Conservation (phyloP, 2,113 vertebrate genomes). For the Centropristis striata region DNA sequence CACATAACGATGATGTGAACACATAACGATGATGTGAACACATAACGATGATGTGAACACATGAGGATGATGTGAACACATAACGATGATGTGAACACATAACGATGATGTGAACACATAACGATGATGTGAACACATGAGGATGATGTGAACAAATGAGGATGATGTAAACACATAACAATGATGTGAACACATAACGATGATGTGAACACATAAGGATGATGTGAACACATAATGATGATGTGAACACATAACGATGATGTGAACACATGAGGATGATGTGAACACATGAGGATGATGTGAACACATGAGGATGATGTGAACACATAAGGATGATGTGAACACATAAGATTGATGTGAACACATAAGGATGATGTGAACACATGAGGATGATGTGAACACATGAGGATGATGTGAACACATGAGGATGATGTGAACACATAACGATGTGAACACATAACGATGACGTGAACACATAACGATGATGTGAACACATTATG, state of each 20-base stretch:
- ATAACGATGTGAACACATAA: constrained; percentile 15
- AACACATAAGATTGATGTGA: constrained; percentile 32
- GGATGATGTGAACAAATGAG: too few species aligned
- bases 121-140: constrained; percentile 25
- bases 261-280: constrained; percentile 24
- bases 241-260: constrained; percentile 26
- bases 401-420: constrained; percentile 24
- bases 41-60: constrained; percentile 24
- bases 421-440: constrained; percentile 25
- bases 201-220: constrained; percentile 26
- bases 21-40: constrained; percentile 24
- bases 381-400: constrained; percentile 27
- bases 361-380: constrained; percentile 32
- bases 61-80: constrained; percentile 23
- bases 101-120: constrained; percentile 23
- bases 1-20: constrained; percentile 27
- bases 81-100: constrained; percentile 22
- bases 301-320: too few species aligned
- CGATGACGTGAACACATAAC: constrained; percentile 26
- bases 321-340: constrained; percentile 27
- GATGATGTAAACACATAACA: too few species aligned
- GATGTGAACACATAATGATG: constrained; percentile 26
- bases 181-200: constrained; percentile 26
- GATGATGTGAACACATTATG: constrained; percentile 31
- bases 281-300: constrained; percentile 28